Evolutionary conservation across 2,797 vertebrate genomes (phyloP).

Genomic region (Pteronotus mesoamericanus): DNA sequence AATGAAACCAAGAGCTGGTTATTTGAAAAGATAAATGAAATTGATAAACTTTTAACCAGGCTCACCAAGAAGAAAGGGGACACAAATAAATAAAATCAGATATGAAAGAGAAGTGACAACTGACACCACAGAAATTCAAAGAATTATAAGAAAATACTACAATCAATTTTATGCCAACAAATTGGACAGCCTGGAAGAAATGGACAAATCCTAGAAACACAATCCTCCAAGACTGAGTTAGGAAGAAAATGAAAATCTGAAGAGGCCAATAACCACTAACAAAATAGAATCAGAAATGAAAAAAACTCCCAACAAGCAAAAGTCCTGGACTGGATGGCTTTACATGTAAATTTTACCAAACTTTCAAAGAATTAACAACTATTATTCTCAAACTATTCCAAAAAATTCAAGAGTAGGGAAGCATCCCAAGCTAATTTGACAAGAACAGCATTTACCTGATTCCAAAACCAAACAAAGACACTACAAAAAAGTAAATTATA

Average conservation of each 20-base stretch:
- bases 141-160: neutral
- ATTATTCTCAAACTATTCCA: neutral
- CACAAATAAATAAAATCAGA: neutral
- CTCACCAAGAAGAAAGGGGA: neutral
- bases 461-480: neutral
- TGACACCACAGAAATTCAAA: neutral
- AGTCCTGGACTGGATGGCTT: neutral
- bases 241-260: neutral
- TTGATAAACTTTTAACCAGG: neutral
- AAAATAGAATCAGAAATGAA: neutral
- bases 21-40: neutral
- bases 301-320: neutral
- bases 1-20: neutral
- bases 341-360: neutral
- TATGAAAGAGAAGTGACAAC: neutral
- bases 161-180: neutral
- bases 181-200: neutral
- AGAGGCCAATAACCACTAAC: neutral
- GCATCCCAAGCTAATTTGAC: neutral
- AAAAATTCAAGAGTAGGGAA: neutral
- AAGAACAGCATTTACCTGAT: neutral
- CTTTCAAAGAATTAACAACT: neutral
- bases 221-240: neutral
- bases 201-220: neutral
- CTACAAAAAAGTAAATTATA: neutral